Base-by-base conservation (phyloP, 2,888 invertebrate genomes). In the Micropterix aruncella region DNA sequence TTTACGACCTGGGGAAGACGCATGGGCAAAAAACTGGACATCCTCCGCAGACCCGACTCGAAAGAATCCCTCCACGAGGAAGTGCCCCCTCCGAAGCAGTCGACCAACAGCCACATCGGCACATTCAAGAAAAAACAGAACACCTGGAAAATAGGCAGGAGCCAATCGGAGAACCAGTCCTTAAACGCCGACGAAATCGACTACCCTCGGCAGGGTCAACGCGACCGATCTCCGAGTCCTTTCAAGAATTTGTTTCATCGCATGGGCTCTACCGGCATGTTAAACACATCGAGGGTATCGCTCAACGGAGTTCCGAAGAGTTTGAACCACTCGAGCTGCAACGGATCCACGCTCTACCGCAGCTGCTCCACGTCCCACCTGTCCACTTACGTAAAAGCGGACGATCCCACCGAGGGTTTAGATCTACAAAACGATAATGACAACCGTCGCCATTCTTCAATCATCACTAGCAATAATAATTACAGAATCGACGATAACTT, bases 351-450 rank as follows among this genome's bases (percentile, higher is more conserved):
- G 19, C 63, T 85, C n/a, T 84, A 83, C 55, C 70, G 85, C 44
- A 83, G 83, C 57, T 83, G 83, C 58, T 84, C 84, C 36, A 84
- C 85, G 18, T 84, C 84, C 44, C 84, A 83, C 56, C 61, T 85
- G 51, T 81, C 82, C 48, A 79, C 78, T 17, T 85, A 85, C 56
- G 75, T 85, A 36, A 81, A 83, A 57, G 83, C 83, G 48, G 85
- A 85, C 57, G 85, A 85, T 63, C 84, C 85, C 5, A 81, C 83
- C n/a, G 83, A 84, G 54, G 84, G 83, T 38, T 73, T 85, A 44
- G 83, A 82, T 56, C 67, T 82, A 52, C 69, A 74, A 60, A 71
- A 69, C 55, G 55, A 65, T 47, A 58, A 61, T 51, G 61, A 61
- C 54, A 61, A 61, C 53, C 59, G 57, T 50, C 39, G 53, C 3